Percentiles rank a stretch among this genome's conserved stretches.
Conservation (phyloP, 2,797 vertebrate species). For the Neosilurus mollespiculum region DNA sequence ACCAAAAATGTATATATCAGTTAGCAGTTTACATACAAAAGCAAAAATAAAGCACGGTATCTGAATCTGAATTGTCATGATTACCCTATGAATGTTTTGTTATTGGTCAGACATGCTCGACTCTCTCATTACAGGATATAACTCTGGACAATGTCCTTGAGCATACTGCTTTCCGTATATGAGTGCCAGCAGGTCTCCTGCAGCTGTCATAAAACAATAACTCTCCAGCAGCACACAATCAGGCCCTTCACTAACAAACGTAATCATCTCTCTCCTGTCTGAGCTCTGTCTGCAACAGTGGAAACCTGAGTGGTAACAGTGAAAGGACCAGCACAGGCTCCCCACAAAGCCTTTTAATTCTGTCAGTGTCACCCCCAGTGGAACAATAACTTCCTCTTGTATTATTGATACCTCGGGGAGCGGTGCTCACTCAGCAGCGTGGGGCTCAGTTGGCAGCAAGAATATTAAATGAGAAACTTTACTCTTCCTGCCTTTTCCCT, state of each 20-base stretch:
- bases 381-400: slow-evolving; percentile 84
- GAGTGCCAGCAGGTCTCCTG: slow-evolving; percentile 61
- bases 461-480: slow-evolving; percentile 81
- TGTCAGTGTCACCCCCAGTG: slow-evolving; percentile 67
- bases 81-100: slow-evolving; percentile 62
- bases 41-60: slow-evolving; percentile 8
- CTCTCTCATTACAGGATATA: slow-evolving; percentile 18
- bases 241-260: slow-evolving; percentile 70
- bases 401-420: slow-evolving; percentile 80
- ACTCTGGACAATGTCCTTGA: slow-evolving; percentile 61
- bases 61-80: slow-evolving; percentile 69
- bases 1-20: background rate
- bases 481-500: slow-evolving; percentile 53
- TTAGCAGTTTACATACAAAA: background rate
- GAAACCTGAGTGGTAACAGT: slow-evolving; percentile 74
- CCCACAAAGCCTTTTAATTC: slow-evolving; percentile 65
- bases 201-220: slow-evolving; percentile 69
- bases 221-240: slow-evolving; percentile 68
- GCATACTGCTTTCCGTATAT: slow-evolving; percentile 68
- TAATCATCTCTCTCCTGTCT: slow-evolving; percentile 68
- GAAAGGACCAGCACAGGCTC: slow-evolving; percentile 71
- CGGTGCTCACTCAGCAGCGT: slow-evolving; percentile 74
- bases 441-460: slow-evolving; percentile 74
- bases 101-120: slow-evolving; percentile 53
- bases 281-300: slow-evolving; percentile 67